phyloP scores from a whole-genome alignment of 2,113 vertebrate genomes.

The Trichechus manatus region DNA sequence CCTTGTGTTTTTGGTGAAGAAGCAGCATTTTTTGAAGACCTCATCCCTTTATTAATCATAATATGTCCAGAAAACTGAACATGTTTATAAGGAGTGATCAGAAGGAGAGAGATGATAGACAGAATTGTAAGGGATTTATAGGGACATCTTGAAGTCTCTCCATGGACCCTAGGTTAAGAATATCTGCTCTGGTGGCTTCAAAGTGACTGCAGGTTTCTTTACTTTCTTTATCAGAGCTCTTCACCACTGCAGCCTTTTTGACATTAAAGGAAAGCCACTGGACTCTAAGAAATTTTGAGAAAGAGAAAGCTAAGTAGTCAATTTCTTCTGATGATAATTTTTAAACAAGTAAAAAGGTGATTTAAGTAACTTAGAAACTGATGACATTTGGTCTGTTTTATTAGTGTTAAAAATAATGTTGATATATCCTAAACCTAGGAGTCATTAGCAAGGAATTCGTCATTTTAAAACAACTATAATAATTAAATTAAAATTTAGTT shows the following conservation, averaged over 20 bases:
- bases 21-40: background rate
- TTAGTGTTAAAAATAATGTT: background rate
- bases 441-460: background rate
- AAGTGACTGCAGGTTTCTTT: background rate
- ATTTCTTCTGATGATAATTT: constrained; percentile 20
- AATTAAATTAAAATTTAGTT: constrained; percentile 24
- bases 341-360: background rate
- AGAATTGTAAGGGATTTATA: background rate
- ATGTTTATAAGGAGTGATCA: background rate
- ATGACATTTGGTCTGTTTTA: background rate
- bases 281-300: background rate
- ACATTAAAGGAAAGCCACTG: background rate
- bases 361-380: background rate
- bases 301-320: background rate
- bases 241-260: background rate
- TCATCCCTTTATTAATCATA: background rate
- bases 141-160: background rate
- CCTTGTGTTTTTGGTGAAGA: too few relatives aligned
- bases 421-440: background rate
- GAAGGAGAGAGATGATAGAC: background rate
- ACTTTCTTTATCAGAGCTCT: background rate
- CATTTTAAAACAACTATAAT: background rate
- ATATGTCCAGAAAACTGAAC: background rate
- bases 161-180: background rate
- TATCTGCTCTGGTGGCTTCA: background rate